These are phyloP conservation scores for Pocillopora meandrina DNA, from an alignment of 92 coral and sea anemone species.

Conservation along the genomic window DNA sequence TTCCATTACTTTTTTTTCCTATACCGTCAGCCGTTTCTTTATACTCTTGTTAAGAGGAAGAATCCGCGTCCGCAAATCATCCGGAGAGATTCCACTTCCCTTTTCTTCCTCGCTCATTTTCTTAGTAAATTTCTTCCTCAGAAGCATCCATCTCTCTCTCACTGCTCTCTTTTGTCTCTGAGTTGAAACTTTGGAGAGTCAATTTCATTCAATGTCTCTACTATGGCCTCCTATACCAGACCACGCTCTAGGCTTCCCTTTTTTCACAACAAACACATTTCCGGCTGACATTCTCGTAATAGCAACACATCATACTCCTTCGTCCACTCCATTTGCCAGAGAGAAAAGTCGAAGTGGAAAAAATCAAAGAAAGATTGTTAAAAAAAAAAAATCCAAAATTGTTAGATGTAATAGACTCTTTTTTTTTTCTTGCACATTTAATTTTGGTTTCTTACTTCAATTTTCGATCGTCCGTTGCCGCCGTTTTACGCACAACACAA, in stretches of 20 bases:
- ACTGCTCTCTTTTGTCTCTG: conserved; percentile 44
- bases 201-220: conserved; percentile 10
- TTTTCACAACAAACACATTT: conserved; percentile 37
- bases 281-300: conserved; percentile 35
- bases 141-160: conserved; percentile 35
- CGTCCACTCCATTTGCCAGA: conserved; percentile 40
- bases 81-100: conserved; percentile 6
- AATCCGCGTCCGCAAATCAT: conserved; percentile 9
- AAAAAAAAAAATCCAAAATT: no score
- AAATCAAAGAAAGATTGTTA: not conserved
- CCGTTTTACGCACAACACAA: no score
- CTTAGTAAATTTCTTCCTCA: not conserved
- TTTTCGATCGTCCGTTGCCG: no score
- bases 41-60: conserved; percentile 29
- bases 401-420: not conserved
- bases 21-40: conserved; percentile 17
- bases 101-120: conserved; percentile 12
- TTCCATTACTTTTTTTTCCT: conserved; percentile 19
- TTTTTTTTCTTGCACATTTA: not conserved
- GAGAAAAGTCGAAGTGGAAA: conserved; percentile 19
- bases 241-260: not conserved
- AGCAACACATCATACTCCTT: conserved; percentile 32
- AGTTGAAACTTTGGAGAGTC: conserved; percentile 42
- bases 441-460: not conserved
- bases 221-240: conserved; percentile 34